phyloP scores from a whole-genome alignment of 2,888 invertebrate genomes.

The Cinara cedri region DNA sequence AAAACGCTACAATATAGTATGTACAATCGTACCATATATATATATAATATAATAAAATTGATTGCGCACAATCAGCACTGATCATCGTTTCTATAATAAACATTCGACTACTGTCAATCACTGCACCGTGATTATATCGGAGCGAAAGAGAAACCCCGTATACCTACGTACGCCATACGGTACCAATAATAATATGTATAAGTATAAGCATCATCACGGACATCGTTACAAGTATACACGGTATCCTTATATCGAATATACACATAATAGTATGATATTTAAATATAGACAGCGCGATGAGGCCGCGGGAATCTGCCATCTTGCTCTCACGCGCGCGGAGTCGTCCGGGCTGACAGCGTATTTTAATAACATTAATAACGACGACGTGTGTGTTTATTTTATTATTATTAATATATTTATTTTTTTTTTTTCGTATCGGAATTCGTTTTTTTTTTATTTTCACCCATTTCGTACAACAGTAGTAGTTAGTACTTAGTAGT shows the following conservation, averaged over 20 bases:
- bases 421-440: constrained; percentile 14
- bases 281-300: not conserved
- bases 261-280: not conserved
- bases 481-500: constrained; percentile 11
- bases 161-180: too few species aligned
- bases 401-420: too few species aligned
- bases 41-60: not conserved
- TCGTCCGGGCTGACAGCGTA: constrained; percentile 36
- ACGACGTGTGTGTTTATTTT: not conserved
- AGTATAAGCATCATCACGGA: constrained; percentile 38
- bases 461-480: not conserved
- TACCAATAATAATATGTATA: too few species aligned
- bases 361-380: constrained; percentile 42
- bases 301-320: constrained; percentile 27
- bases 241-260: not conserved
- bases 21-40: too few species aligned
- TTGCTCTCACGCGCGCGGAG: not conserved
- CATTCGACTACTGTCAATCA: constrained; percentile 50
- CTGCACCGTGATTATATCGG: not conserved
- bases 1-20: too few species aligned
- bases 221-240: constrained; percentile 3
- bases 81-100: constrained; percentile 36
- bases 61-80: too few species aligned
- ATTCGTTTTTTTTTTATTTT: constrained; percentile 17
- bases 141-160: constrained; percentile 38